Conservation (phyloP, 2,888 invertebrate genomes). For the Cheilosia vulpina region DNA sequence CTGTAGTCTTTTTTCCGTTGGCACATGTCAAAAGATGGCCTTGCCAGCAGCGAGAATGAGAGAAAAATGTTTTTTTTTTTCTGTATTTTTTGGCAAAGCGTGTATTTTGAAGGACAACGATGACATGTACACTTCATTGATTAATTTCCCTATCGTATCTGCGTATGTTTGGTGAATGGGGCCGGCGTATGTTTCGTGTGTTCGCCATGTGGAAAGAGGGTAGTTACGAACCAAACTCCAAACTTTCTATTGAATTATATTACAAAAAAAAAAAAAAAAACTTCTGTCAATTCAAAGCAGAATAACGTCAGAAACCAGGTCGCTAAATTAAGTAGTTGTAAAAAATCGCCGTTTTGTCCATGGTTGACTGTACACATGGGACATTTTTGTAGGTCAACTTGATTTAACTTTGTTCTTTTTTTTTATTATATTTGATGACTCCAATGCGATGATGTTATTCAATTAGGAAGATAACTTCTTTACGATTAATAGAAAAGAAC, state of each 20-base stretch:
- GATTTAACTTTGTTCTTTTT: constrained; percentile 36
- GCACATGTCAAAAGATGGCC: constrained; percentile 66
- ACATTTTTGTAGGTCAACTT: constrained; percentile 67
- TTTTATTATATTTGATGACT: constrained; percentile 30
- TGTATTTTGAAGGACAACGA: constrained; percentile 66
- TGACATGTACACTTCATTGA: constrained; percentile 67
- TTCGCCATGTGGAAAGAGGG: constrained; percentile 45
- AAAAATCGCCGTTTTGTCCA: neutral
- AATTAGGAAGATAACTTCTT: constrained; percentile 62
- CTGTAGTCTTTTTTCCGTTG: constrained; percentile 31
- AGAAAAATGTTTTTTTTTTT: constrained; percentile 9
- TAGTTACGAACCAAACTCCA: neutral
- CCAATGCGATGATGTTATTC: constrained; percentile 59
- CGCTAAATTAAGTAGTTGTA: constrained; percentile 21
- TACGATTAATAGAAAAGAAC: constrained; percentile 60
- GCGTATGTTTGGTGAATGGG: neutral
- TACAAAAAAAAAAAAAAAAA: neutral
- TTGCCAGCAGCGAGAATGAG: constrained; percentile 44
- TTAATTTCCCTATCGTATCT: constrained; percentile 51
- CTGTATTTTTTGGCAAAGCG: constrained; percentile 27
- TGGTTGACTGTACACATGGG: constrained; percentile 4
- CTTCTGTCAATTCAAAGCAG: neutral
- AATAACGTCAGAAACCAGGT: constrained; percentile 19
- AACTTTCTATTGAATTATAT: constrained; percentile 28
- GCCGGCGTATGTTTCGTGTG: constrained; percentile 4